Evolutionary conservation across 2,797 vertebrate species (phyloP), one percentile per base, ranked within the genome.

Genomic region (Threskiornis aethiopicus): DNA sequence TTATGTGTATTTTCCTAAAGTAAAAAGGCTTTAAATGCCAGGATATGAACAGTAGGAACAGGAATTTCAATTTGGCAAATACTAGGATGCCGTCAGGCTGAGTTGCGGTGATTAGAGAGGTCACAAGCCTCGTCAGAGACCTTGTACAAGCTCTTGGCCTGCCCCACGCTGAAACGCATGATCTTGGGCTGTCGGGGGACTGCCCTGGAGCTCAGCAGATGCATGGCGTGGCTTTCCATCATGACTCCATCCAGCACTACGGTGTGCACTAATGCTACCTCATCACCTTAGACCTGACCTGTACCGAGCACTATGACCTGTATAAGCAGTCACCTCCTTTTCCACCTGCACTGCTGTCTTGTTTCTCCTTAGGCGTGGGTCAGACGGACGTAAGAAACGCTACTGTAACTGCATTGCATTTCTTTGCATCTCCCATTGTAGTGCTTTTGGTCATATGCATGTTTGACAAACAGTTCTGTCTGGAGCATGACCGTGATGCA

Each of bases 1-100:
- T 94, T 72, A 87, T 94, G 24, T 64, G 21, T 70, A 52, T 94
- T 95, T 92, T 93, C n/a, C 15, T 81, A 44, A 94, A 92, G 46
- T 41, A 16, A 65, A 62, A 87, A 33, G 51, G 2, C 9, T 80
- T 80, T 29, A 69, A 81, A 59, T 80, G 71, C 33, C 69, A 42
- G 70, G 55, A 69, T 49, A 57, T 25, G 54, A 88, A 25, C 20
- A 58, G 62, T 37, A 80, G 87, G 54, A 66, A 58, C 4, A 61
- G 78, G 61, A 80, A 67, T 89, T 93, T 57, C 67, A 65, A 67
- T 91, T 79, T 93, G 84, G 21, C 46, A 52, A 66, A 42, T 37
- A 16, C 4, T 67, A 22, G 49, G 44, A 22, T 78, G 72, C 42
- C 19, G 1, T 84, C 89, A 67, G 71, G 29, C 19, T 83, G 75